Evolutionary conservation across 2,113 vertebrate genomes (phyloP).

Genomic region (Callipepla squamata): DNA sequence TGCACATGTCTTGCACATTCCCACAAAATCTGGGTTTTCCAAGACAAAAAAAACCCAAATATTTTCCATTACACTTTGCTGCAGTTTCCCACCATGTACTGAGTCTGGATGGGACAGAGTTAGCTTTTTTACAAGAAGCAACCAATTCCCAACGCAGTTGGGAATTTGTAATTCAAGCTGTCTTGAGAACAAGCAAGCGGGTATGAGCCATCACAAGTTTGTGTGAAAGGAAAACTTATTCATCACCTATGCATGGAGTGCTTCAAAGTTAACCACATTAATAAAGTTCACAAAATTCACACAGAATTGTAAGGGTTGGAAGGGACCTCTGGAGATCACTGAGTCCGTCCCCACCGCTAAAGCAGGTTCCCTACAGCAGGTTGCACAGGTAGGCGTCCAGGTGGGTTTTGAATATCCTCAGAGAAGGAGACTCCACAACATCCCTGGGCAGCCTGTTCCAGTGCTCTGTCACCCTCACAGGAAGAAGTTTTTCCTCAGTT

Average conservation of each 20-base stretch:
- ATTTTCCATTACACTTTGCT: neutral
- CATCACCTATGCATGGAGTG: neutral
- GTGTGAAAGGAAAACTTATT: neutral
- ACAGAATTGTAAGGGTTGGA: too few relatives aligned
- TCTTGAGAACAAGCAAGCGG: neutral
- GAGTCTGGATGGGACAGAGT: neutral
- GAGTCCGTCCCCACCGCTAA: too few relatives aligned
- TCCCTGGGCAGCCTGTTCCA: neutral
- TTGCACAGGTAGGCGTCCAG: too few relatives aligned
- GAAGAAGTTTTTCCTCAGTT: neutral
- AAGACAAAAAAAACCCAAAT: neutral
- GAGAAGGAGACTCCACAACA: neutral
- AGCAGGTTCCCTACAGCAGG: too few relatives aligned
- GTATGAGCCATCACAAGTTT: neutral
- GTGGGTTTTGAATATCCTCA: neutral
- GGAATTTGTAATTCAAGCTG: neutral
- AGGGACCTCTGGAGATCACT: too few relatives aligned
- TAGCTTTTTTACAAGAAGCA: neutral
- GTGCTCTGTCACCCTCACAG: neutral
- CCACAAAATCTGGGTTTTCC: neutral
- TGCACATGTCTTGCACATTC: neutral
- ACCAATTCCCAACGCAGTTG: neutral
- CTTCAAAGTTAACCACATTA: neutral
- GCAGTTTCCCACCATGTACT: neutral
- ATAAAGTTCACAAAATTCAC: neutral